Base-by-base conservation (phyloP, 2,113 vertebrate species). In the Bolborhynchus lineola region DNA sequence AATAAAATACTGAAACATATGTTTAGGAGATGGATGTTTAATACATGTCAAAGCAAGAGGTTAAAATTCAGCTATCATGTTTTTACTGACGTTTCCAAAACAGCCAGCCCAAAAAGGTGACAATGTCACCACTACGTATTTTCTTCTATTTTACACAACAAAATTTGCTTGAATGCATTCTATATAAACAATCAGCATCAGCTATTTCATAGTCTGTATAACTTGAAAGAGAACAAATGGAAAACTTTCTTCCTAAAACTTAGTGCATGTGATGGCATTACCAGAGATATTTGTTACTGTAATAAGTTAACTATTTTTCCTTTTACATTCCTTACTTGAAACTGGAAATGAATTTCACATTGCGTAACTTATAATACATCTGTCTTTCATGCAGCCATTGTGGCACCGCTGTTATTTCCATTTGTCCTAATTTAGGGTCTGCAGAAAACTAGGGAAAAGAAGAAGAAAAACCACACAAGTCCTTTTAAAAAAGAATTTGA, bases 381-480 rank as follows among this genome's bases (percentile, higher is more conserved):
- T 93, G 80, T 90, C 97, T 97, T 96, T 98, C 97, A 44, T 2
- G 17, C 5, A 98, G 90, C 97, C 97, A 98, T 57, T 97, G 94
- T 49, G 92, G 71, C 68, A 97, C 33, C 10, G 97, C 81, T 28
- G 71, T 93, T 46, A 93, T 76, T 90, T 98, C 97, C 5, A 50
- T 74, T 47, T 96, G 92, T 86, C 95, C 92, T 67, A 10, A 53
- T 53, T 29, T 52, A 46, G 10, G 29, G 16, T 42, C 26, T 88
- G 71, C 94, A 59, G 72, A 80, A 93, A 98, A 53, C 97, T 97
- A 80, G 11, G 6, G 13, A 18, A 89, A 67, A 33, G 62, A 82
- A 80, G 55, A 28, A 53, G 84, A 76, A 87, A 87, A 91, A 47
- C 3, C 5, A 8, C 1, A 42, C 10, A 46, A 47, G 18, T 71